Conservation (phyloP, 2,797 vertebrate species). For the Manis javanica region DNA sequence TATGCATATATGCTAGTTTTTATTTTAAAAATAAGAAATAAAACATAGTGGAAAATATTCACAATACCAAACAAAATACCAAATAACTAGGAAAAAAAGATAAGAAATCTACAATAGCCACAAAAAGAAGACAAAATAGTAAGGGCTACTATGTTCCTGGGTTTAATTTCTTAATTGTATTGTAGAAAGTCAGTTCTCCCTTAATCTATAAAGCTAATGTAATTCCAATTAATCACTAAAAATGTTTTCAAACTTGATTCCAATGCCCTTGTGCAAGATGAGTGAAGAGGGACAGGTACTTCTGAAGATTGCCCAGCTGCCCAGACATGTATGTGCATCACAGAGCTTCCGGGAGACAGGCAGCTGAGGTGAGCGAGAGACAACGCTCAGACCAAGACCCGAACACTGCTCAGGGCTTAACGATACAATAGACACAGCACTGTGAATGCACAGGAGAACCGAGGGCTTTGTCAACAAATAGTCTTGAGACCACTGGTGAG, state of each 20-base stretch:
- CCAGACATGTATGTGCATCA: rapidly evolving
- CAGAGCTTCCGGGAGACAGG: too few relatives aligned
- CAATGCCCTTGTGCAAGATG: background rate
- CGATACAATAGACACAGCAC: rapidly evolving
- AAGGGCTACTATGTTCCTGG: background rate
- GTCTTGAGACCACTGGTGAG: background rate
- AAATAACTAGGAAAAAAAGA: background rate
- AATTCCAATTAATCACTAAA: background rate
- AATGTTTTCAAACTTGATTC: background rate
- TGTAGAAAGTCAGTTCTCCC: background rate
- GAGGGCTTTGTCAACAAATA: rapidly evolving
- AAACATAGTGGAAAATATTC: background rate
- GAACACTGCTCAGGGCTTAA: rapidly evolving
- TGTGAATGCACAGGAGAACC: too few relatives aligned
- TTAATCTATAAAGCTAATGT: background rate
- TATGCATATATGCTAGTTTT: rapidly evolving
- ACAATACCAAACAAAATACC: background rate
- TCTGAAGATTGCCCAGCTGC: background rate
- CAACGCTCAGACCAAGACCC: rapidly evolving
- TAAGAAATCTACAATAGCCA: background rate
- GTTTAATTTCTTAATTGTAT: background rate
- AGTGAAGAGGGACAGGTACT: background rate
- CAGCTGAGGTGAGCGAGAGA: too few relatives aligned
- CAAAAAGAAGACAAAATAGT: background rate
- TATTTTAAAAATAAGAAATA: background rate